These are phyloP conservation scores for Tautogolabrus adspersus DNA, from an alignment of 2,113 vertebrate genomes.

Conservation along the genomic window DNA sequence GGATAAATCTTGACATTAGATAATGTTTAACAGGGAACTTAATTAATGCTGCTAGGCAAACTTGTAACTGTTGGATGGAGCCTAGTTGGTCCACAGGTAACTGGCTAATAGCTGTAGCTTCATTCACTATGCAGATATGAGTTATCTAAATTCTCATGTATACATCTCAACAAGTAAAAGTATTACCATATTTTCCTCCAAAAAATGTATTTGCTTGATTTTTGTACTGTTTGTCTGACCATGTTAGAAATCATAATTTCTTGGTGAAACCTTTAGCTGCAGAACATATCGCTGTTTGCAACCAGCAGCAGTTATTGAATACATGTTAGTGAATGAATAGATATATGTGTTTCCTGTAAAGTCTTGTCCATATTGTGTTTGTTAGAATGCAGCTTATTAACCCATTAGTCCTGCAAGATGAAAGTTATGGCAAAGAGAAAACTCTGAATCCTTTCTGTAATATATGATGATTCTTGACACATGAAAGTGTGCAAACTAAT, in stretches of 20 bases:
- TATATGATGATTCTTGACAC: neutral
- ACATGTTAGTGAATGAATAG: neutral
- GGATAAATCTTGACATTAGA: neutral
- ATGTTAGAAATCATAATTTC: neutral
- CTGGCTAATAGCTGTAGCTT: neutral
- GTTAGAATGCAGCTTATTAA: neutral
- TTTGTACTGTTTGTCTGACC: neutral
- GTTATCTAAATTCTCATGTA: neutral
- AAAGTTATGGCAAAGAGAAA: neutral
- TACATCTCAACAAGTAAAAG: neutral
- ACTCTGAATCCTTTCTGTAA: neutral
- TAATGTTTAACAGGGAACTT: neutral
- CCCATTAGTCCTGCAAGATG: neutral
- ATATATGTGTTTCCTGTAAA: neutral
- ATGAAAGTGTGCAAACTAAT: constrained; percentile 14
- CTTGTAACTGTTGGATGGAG: neutral
- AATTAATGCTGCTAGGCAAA: neutral
- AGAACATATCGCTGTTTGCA: neutral
- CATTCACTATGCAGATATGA: neutral
- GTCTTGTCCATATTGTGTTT: neutral
- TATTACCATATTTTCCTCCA: neutral
- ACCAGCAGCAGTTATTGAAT: neutral
- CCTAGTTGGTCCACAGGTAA: no score
- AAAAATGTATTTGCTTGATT: neutral
- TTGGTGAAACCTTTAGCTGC: neutral